Evolutionary conservation across 2,888 invertebrate species (phyloP).

Genomic region (Hofmannophila pseudospretella): DNA sequence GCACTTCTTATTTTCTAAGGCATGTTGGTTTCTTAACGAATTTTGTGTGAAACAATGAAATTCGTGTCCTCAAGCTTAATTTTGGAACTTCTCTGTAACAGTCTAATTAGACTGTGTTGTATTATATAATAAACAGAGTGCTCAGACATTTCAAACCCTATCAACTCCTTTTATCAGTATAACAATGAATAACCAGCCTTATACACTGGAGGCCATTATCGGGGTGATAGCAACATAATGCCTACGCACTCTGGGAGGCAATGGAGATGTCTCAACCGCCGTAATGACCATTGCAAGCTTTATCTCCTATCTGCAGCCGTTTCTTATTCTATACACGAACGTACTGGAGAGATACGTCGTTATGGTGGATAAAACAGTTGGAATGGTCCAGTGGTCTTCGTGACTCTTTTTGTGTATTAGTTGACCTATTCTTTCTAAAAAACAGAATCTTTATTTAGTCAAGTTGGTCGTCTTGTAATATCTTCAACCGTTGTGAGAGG

Average conservation of each 20-base stretch:
- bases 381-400: conserved; percentile 15
- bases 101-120: too few relatives aligned
- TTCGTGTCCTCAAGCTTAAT: too few relatives aligned
- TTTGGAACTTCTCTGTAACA: too few relatives aligned
- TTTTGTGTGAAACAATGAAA: too few relatives aligned
- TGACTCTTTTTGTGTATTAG: conserved; percentile 16
- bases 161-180: neutral
- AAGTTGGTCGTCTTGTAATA: too few relatives aligned
- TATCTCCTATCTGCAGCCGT: conserved; percentile 27
- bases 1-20: too few relatives aligned
- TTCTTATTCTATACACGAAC: conserved; percentile 36
- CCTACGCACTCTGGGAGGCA: conserved; percentile 20
- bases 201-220: conserved; percentile 4
- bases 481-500: too few relatives aligned
- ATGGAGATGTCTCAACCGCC: conserved; percentile 28
- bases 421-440: neutral
- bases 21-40: too few relatives aligned
- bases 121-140: too few relatives aligned
- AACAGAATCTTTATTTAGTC: too few relatives aligned
- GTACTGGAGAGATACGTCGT: conserved; percentile 16
- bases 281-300: conserved; percentile 28
- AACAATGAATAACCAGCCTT: neutral
- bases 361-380: conserved; percentile 14
- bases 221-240: conserved; percentile 16
- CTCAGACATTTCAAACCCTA: neutral